Percentiles rank a stretch among this genome's conserved stretches.
phyloP scores from a whole-genome alignment of 2,113 vertebrate genomes.

The Chinchilla lanigera region DNA sequence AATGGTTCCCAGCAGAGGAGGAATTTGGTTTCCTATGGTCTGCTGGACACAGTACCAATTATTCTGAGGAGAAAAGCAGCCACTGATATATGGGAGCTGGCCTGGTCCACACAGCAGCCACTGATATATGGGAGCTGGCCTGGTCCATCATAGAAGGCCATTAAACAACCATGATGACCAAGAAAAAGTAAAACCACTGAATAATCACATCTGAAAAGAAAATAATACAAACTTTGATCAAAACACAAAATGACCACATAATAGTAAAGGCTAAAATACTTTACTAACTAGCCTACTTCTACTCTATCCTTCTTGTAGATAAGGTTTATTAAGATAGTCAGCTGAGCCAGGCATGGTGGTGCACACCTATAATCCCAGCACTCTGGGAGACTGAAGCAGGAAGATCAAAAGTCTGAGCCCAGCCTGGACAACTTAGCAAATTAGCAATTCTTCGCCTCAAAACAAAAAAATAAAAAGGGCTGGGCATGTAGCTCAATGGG shows the following conservation, averaged over 20 bases:
- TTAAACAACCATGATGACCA: neutral
- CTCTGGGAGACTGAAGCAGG: neutral
- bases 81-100: neutral
- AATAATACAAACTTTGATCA: conserved; percentile 41
- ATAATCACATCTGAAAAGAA: conserved; percentile 5
- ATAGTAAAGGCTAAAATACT: neutral
- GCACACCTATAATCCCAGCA: neutral
- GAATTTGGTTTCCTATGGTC: neutral
- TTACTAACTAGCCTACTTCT: neutral
- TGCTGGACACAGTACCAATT: neutral
- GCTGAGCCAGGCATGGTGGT: neutral
- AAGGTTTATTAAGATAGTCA: neutral
- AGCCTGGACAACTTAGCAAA: neutral
- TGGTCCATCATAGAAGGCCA: neutral
- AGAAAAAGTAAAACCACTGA: neutral
- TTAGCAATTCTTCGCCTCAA: neutral
- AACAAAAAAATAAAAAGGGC: neutral
- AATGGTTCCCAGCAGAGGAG: neutral
- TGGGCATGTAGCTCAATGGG: neutral
- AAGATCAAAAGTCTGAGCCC: neutral
- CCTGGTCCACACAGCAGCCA: neutral
- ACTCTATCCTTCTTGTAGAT: neutral
- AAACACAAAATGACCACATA: conserved; percentile 33
- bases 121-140: neutral
- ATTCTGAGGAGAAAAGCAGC: conserved; percentile 12